phyloP scores from a whole-genome alignment of 2,888 invertebrate species.

The Aproaerema taeniolella region DNA sequence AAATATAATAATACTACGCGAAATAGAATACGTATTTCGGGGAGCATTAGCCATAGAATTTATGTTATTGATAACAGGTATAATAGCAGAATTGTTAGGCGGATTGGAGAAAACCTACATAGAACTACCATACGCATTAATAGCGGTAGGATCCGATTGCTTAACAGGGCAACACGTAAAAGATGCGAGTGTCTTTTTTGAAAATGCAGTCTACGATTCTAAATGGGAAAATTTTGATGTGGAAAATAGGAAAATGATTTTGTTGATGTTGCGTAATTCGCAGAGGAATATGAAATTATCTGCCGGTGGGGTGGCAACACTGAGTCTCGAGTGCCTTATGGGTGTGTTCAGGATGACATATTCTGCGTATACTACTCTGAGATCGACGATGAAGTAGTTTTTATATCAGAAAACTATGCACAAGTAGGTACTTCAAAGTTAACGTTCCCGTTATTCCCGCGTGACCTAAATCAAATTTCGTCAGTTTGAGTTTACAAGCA shows the following conservation, averaged over 20 bases:
- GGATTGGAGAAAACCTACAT: constrained; percentile 41
- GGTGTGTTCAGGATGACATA: constrained; percentile 42
- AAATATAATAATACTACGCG: constrained; percentile 26
- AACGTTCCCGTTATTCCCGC: too few species aligned
- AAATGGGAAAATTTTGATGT: constrained; percentile 34
- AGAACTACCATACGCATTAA: constrained; percentile 15
- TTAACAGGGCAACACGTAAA: constrained; percentile 41
- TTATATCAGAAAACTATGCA: too few species aligned
- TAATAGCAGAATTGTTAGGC: constrained; percentile 23
- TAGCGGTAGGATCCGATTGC: constrained; percentile 1
- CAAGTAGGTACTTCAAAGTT: too few species aligned
- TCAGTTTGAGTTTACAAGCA: too few species aligned
- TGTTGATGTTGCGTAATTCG: constrained; percentile 2
- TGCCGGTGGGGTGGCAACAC: constrained; percentile 42
- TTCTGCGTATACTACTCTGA: constrained; percentile 46
- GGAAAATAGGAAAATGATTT: constrained; percentile 1
- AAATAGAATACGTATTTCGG: constrained; percentile 32
- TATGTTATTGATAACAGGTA: background rate
- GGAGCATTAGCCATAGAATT: constrained; percentile 37
- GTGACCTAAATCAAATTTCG: too few species aligned
- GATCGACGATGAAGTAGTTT: constrained; percentile 29
- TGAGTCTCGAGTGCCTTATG: constrained; percentile 43
- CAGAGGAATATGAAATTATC: constrained; percentile 25
- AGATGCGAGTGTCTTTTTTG: constrained; percentile 41
- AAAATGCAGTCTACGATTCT: constrained; percentile 42